Evolutionary conservation across 2,113 vertebrate species (phyloP), one percentile per base, ranked within the genome.

Genomic region (Leucosticte australis): DNA sequence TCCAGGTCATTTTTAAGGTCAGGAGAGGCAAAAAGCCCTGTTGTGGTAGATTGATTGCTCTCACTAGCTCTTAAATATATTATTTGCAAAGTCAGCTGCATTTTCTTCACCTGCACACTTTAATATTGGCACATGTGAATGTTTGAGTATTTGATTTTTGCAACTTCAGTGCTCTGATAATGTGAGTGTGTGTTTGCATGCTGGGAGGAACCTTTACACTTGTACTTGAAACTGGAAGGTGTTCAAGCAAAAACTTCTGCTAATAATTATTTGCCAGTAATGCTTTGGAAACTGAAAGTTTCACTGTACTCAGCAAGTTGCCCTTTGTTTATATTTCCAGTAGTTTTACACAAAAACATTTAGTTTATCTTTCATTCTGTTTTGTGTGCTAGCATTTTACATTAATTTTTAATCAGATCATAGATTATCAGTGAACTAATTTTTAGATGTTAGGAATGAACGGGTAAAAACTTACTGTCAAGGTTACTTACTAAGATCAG

Each of bases 41-140:
- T 20, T 73, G 59, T 73, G 67, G 26, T 47, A 9, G n/a, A 2
- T 3, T 3, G 19, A 10, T 55, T 35, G 42, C 13, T 57, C 15
- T 15, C 7, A 4, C 57, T 62, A 6, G 17, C 15, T 65, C 30
- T 24, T 9, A 11, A 3, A 4, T 3, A 2, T 1, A 0, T 11
- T 28, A 0, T 39, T 35, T 90, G 86, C 64, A 35, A 67, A 75
- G 33, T 67, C 42, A 57, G 23, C 47, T 86, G 73, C 23, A 1
- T 86, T 80, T 94, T 57, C 12, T 83, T 95, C 39, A 65, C n/a
- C 20, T 67, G 4, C 44, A 46, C 16, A 12, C 33, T 47, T 57
- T 4, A 39, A 7, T 69, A 31, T 14, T 80, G 55, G 16, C 39
- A n/a, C 49, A 13, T 41, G 27, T 39, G 50, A 47, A 33, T 1